These are phyloP conservation scores for Pterocles gutturalis DNA, from an alignment of 2,113 vertebrate species.

Conservation along the genomic window DNA sequence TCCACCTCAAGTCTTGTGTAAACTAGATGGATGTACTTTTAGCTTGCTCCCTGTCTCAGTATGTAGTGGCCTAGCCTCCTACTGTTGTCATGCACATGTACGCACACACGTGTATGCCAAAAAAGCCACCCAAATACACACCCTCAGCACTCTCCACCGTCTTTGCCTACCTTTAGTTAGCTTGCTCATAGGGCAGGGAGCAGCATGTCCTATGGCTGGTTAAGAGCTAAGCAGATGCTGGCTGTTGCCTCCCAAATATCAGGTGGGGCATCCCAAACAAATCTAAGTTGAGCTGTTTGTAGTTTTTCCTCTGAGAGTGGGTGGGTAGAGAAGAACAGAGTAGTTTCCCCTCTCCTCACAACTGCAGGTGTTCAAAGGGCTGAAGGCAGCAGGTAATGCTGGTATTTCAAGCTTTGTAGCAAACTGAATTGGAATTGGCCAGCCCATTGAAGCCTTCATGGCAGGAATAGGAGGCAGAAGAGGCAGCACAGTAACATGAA, in stretches of 20 bases:
- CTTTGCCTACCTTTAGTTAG: background rate
- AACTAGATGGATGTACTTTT: background rate
- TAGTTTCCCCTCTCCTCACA: background rate
- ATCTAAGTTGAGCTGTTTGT: background rate
- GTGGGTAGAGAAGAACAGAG: background rate
- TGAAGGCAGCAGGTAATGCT: background rate
- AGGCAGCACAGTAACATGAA: background rate
- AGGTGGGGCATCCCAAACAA: background rate
- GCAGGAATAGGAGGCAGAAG: background rate
- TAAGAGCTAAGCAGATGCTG: background rate
- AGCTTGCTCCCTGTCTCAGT: background rate
- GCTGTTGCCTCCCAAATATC: background rate
- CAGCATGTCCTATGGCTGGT: background rate
- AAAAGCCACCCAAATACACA: background rate
- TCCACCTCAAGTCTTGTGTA: background rate
- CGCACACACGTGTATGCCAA: background rate
- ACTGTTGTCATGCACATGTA: background rate
- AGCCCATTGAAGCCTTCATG: background rate
- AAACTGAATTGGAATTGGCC: background rate
- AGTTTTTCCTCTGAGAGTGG: background rate
- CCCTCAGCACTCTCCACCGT: background rate
- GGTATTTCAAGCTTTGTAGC: background rate
- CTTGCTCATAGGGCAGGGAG: background rate
- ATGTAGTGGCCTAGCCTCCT: background rate
- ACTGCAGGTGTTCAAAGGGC: background rate